Base-by-base conservation (phyloP, 2,888 invertebrate species). In the Oeneis ivallda region DNA sequence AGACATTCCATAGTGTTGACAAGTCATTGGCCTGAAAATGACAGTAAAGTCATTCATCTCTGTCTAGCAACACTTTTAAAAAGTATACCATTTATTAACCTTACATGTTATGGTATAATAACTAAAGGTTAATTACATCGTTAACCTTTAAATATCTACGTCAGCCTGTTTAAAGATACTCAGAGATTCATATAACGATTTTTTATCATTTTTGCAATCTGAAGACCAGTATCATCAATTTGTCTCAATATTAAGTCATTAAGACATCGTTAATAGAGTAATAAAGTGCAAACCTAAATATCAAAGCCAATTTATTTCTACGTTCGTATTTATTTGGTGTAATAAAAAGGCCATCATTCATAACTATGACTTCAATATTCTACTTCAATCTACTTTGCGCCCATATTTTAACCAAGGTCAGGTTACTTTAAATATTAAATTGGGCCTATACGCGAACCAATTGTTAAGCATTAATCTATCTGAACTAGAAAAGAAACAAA, bases 181-280 rank as follows among this genome's bases (percentile, higher is more conserved):
- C 26, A n/a, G 10, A 10, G 9, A 53, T 4, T 53, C 15, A 37
- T 37, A 10, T 37, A n/a, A 53, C 37, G 34, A 52, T 53, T 53
- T 53, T 37, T 53, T 15, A 53, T 53, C 37, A 26, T 37, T 53
- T 53, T 53, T 53, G 53, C 53, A 15, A 10, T 53, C 37, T 37
- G n/a, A 53, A 53, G 32, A 34, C 10, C 52, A 53, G 13, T 53
- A 53, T 53, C 52, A 15, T 53, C 52, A 53, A 53, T 53, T 53
- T 37, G 53, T 37, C 34, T 53, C 53, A 34, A 53, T 53, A 53
- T 53, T 32, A 53, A 53, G 53, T 37, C 53, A 37, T 53, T 53
- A 53, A 53, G 17, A 37, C 37, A 10, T 17, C 37, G 34, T 37
- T 53, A 37, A 53, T 17, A 15, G 37, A n/a, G 34, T 53, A 53